Evolutionary conservation across 2,888 invertebrate genomes (phyloP), one percentile per base, ranked within the genome.

Genomic region (Sarcophaga caerulescens): DNA sequence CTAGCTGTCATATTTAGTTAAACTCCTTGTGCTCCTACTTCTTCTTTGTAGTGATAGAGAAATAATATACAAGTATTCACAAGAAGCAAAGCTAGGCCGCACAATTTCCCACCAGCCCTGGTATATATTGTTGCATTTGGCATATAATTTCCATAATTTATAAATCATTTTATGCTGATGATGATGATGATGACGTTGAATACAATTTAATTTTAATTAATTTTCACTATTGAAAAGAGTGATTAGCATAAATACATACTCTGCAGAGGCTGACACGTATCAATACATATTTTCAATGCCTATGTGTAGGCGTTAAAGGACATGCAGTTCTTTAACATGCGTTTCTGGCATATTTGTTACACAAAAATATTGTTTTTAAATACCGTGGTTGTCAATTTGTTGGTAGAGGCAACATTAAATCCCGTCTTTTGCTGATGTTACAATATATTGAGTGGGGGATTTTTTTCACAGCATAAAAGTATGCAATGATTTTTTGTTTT

Each of bases 121-220:
- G 35, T 35, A 19, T 60, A 65, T 35, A n/a, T 52, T 25, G 65
- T 47, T 47, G n/a, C 57, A 23, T 74, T 52, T 81, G 35, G 74
- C 44, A 85, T 81, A 78, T 70, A 66, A 85, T 81, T 85, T 81
- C 73, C 81, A 81, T 85, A 85, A 35, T 81, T 85, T 85, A 78
- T 78, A 74, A 77, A 81, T 85, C 74, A 81, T 81, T 74, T 85
- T 77, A 25, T 25, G 25, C 3, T 25, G 25, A 25, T 25, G 25
- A 5, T 25, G 25, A 23, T 3, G 23, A 8, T 35, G 35, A 35
- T 35, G 35, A 35, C 35, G 35, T 6, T 47, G 82, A 69, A 82
- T 85, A 83, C 75, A 80, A 85, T 85, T 85, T 83, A 85, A 82
- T 85, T 85, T 85, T 85, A 83, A 85, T 85, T 85, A 85, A 85